Percentiles rank a stretch among this genome's conserved stretches.
phyloP scores from a whole-genome alignment of 2,888 invertebrate genomes.

The Melinaea marsaeus region DNA sequence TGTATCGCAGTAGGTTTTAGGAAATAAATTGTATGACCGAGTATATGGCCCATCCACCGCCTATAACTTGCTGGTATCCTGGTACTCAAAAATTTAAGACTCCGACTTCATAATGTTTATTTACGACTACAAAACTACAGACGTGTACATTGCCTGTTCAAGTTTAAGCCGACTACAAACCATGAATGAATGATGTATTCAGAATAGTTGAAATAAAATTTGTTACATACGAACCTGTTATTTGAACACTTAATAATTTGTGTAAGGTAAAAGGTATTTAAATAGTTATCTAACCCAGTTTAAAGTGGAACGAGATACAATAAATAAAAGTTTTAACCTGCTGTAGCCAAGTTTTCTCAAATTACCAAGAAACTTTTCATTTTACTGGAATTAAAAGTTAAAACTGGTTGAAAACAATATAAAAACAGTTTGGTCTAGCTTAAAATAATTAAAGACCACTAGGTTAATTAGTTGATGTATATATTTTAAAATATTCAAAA shows the following conservation, averaged over 20 bases:
- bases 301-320: neutral
- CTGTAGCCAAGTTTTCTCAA: neutral
- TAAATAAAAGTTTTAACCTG: constrained; percentile 6
- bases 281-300: constrained; percentile 1
- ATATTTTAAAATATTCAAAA: too few relatives aligned
- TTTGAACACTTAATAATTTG: neutral
- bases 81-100: constrained; percentile 23
- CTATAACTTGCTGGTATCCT: constrained; percentile 16
- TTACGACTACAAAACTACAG: constrained; percentile 7
- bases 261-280: neutral
- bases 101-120: constrained; percentile 15
- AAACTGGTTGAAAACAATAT: constrained; percentile 3
- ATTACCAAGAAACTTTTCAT: constrained; percentile 3
- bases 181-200: too few relatives aligned
- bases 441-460: too few relatives aligned
- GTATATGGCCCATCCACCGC: constrained; percentile 7
- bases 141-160: constrained; percentile 8
- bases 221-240: too few relatives aligned
- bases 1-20: constrained; percentile 2
- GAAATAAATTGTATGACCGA: neutral
- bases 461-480: too few relatives aligned
- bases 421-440: neutral
- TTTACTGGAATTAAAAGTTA: neutral
- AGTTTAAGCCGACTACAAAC: neutral
- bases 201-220: too few relatives aligned